Base-by-base conservation (phyloP, 2,888 invertebrate genomes). In the Therioaphis trifolii region DNA sequence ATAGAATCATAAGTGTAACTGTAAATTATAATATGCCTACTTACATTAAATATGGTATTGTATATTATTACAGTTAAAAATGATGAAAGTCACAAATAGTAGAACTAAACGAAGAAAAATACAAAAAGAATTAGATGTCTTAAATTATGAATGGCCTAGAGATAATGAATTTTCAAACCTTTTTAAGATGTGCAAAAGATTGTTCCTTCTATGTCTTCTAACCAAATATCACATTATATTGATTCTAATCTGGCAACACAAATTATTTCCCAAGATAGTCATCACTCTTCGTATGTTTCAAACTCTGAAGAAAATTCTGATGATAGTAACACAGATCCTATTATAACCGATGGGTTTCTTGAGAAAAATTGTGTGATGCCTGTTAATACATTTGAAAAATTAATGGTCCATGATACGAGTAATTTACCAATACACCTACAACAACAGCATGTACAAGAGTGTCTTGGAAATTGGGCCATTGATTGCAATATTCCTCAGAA, bases 101-200 rank as follows among this genome's bases (percentile, higher is more conserved):
- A n/a, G n/a, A n/a, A n/a, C n/a, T n/a, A n/a, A n/a, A n/a, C n/a
- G n/a, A n/a, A n/a, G n/a, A n/a, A n/a, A n/a, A n/a, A n/a, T n/a
- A n/a, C 61, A 27, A 61, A 61, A 61, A 61, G 27, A 61, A 61
- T 27, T 61, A 61, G 27, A 29, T 61, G 61, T 29, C 27, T 61
- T 61, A 61, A 61, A 61, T 61, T 61, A 61, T 61, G 61, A 61
- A 61, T 61, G 61, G 61, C 61, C 61, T 27, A 27, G 27, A 15
- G 61, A 61, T 61, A 29, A 46, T 46, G 46, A 27, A 61, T 61
- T 61, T 61, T 61, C 61, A 27, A 61, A 29, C 14, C 14, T 29
- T 61, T 27, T 61, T 18, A 29, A 18, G 7, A 63, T 29, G 29
- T 29, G 18, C 18, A 63, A 18, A 2, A 63, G 0, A 63, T 63